These are phyloP conservation scores for Schlechtendalia chinensis DNA, from an alignment of 1,140 invertebrate genomes.

Conservation along the genomic window DNA sequence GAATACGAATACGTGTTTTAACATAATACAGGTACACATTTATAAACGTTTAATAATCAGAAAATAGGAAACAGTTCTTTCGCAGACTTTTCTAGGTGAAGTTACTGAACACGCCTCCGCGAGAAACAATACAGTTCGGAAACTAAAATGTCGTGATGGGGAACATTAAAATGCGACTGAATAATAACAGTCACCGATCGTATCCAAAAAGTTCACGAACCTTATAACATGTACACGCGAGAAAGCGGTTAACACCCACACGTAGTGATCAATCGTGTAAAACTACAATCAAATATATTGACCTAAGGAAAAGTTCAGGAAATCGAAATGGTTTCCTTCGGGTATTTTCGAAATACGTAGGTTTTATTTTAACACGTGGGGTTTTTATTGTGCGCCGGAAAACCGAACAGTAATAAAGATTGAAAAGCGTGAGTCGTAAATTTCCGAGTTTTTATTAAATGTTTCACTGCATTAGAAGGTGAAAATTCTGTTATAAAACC, in stretches of 20 bases:
- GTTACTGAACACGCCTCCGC: neutral
- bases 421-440: conserved; percentile 8
- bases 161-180: conserved; percentile 5
- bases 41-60: too few relatives aligned
- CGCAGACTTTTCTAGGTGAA: too few relatives aligned
- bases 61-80: too few relatives aligned
- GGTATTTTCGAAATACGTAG: neutral
- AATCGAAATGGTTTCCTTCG: conserved; percentile 38
- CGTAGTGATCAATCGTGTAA: conserved; percentile 34
- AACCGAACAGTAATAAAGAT: neutral
- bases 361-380: neutral
- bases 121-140: neutral
- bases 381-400: neutral
- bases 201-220: neutral
- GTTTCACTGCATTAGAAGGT: neutral
- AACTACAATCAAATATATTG: conserved; percentile 38
- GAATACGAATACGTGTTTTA: too few relatives aligned
- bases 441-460: conserved; percentile 16
- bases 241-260: neutral
- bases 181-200: neutral
- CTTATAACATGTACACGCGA: neutral
- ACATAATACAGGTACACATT: too few relatives aligned
- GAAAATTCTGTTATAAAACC: neutral
- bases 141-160: neutral
- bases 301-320: conserved; percentile 31